Evolutionary conservation across 2,888 invertebrate species (phyloP), one percentile per base, ranked within the genome.

Genomic region (Colletes collaris): DNA sequence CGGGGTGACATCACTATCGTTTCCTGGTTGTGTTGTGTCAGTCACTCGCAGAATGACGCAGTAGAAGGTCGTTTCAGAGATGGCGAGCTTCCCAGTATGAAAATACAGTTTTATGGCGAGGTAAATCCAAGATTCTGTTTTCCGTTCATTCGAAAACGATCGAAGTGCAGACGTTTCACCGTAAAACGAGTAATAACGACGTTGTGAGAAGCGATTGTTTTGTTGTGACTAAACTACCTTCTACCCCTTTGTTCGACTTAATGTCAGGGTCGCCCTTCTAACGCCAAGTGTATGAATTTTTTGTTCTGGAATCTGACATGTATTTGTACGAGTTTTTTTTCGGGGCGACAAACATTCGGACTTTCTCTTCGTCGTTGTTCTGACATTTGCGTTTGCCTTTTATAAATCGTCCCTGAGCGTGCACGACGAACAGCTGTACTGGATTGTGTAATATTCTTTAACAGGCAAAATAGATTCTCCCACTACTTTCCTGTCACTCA

Each of bases 41-140:
- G 80, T 86, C 78, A 83, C 81, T 84, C 66, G 81, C 86, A 89
- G 84, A 89, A 92, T 91, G 92, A 91, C 91, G 92, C 92, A 92
- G 90, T 92, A 92, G 88, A 89, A 85, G 84, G 81, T 84, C 77
- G 84, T 76, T 83, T 81, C 86, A 77, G 83, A 82, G 86, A 85
- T 89, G 89, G 85, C 83, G 87, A 80, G 77, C 84, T 87, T 88
- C 89, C 87, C 90, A 89, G 88, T 83, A 92, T 92, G 92, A 89
- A 88, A 88, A 85, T 82, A 86, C 88, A 86, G 76, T 88, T 89
- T 87, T 82, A 78, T 83, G 86, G 81, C 84, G 87, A 90, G 90
- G 92, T 92, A 89, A 74, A 79, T 67, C 60, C 56, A 68, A 62
- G 13, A 56, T 4, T 71, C 16, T 55, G 19, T 60, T 68, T 52